These are phyloP conservation scores for Anguilla megastoma DNA, from an alignment of 2,797 vertebrate species.

Conservation along the genomic window DNA sequence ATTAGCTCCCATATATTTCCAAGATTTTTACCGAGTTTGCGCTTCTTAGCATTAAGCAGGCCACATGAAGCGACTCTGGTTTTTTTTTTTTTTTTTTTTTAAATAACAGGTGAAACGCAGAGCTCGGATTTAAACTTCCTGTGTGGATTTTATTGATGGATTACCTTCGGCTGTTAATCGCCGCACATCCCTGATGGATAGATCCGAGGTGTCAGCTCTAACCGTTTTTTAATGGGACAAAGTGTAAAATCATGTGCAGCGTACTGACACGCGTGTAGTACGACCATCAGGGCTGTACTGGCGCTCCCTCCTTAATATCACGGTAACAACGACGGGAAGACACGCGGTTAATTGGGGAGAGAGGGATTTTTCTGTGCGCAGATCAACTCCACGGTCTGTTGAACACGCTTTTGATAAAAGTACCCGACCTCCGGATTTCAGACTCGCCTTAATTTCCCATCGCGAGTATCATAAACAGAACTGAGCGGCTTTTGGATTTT, in stretches of 20 bases:
- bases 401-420: constrained; percentile 17
- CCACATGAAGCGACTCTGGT: constrained; percentile 64
- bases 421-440: background rate
- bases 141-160: constrained; percentile 60
- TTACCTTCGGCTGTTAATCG: constrained; percentile 62
- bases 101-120: constrained; percentile 58
- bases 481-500: background rate
- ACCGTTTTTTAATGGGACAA: constrained; percentile 42
- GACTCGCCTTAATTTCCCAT: background rate
- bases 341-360: constrained; percentile 9
- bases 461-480: background rate
- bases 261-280: background rate
- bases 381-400: background rate
- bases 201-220: constrained; percentile 53
- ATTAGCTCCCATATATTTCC: constrained; percentile 71
- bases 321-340: background rate
- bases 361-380: background rate
- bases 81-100: constrained; percentile 53
- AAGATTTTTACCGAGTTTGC: constrained; percentile 71
- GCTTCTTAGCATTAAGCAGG: constrained; percentile 68
- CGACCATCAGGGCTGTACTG: background rate
- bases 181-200: constrained; percentile 48
- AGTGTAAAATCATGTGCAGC: constrained; percentile 44
- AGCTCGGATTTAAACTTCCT: constrained; percentile 59
- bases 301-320: background rate